phyloP scores from a whole-genome alignment of 2,797 vertebrate genomes.

The Austrolebias charrua region DNA sequence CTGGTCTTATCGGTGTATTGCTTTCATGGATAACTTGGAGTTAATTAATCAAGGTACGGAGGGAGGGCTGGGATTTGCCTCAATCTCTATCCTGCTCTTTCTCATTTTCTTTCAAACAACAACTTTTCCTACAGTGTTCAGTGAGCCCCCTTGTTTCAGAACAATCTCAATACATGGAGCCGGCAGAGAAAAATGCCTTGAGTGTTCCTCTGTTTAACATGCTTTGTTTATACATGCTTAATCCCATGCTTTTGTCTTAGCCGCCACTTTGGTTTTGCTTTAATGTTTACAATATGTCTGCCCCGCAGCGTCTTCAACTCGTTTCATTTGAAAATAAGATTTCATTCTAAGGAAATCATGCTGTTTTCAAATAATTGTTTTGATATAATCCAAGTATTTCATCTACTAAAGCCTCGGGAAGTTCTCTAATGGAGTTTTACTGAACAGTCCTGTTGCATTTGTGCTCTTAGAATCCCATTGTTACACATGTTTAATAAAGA shows the following conservation, averaged over 20 bases:
- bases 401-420: slow-evolving; percentile 59
- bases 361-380: slow-evolving; percentile 67
- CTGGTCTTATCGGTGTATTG: slow-evolving; percentile 74
- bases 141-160: slow-evolving; percentile 27
- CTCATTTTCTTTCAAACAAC: slow-evolving; percentile 42
- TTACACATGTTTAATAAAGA: slow-evolving; percentile 19
- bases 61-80: slow-evolving; percentile 47
- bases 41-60: slow-evolving; percentile 73
- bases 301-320: slow-evolving; percentile 39
- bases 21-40: slow-evolving; percentile 77
- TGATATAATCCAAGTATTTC: slow-evolving; percentile 63
- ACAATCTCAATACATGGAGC: slow-evolving; percentile 37
- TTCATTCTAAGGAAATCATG: slow-evolving; percentile 40
- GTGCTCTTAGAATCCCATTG: slow-evolving; percentile 18
- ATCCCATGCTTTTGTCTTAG: slow-evolving; percentile 42
- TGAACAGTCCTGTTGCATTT: slow-evolving; percentile 25
- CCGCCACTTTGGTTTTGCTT: slow-evolving; percentile 41
- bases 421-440: slow-evolving; percentile 38
- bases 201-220: slow-evolving; percentile 42
- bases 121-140: slow-evolving; percentile 25
- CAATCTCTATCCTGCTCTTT: slow-evolving; percentile 20
- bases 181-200: slow-evolving; percentile 35
- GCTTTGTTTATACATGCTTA: slow-evolving; percentile 45
- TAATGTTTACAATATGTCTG: slow-evolving; percentile 49
- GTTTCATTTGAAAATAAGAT: slow-evolving; percentile 59